Conservation (phyloP, 2,797 vertebrate genomes). For the Siniperca undulata region DNA sequence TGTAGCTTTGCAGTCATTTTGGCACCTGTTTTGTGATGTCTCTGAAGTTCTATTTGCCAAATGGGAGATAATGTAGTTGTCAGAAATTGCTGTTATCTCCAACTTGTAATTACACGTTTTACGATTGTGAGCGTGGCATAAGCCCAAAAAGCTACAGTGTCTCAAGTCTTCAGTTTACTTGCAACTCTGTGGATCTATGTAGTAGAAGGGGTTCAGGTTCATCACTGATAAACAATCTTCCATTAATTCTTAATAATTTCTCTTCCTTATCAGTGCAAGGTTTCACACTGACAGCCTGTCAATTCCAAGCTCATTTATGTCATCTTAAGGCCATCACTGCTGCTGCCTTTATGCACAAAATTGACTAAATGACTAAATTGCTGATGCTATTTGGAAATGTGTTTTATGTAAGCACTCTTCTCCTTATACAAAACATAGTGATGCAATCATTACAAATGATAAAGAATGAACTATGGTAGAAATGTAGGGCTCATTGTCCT, state of each 20-base stretch:
- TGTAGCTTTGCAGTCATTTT: not conserved
- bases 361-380: not conserved
- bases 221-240: not conserved
- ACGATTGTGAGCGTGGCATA: not conserved
- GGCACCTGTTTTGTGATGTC: not conserved
- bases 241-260: not conserved
- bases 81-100: not conserved
- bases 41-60: not conserved
- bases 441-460: not conserved
- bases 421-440: not conserved
- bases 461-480: not conserved
- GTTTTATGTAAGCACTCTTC: not conserved
- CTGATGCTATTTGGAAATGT: not conserved
- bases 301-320: not conserved
- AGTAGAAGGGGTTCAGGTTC: not conserved
- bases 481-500: not conserved
- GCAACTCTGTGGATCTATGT: not conserved
- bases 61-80: not conserved
- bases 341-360: slow-evolving; percentile 12
- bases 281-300: slow-evolving; percentile 15
- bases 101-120: not conserved
- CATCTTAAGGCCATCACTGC: not conserved
- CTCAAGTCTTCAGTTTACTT: not conserved
- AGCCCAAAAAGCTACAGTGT: not conserved
- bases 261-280: not conserved